Evolutionary conservation across 2,888 invertebrate species (phyloP).

Genomic region (Punctoribates punctum): DNA sequence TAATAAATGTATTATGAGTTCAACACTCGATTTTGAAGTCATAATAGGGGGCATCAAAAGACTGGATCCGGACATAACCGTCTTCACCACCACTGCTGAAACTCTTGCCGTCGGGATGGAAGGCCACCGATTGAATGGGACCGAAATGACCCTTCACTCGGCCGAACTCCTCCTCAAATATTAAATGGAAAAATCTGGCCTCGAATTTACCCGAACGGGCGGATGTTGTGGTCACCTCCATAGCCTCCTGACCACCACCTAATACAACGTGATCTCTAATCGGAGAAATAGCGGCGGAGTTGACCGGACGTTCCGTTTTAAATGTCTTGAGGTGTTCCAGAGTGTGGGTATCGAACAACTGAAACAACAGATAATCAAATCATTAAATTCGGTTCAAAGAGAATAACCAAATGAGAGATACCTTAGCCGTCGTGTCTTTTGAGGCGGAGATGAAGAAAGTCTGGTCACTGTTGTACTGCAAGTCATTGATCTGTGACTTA

Average conservation of each 20-base stretch:
- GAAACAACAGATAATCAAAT: constrained; percentile 51
- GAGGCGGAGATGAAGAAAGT: constrained; percentile 97
- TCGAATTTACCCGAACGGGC: constrained; percentile 95
- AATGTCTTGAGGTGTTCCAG: constrained; percentile 86
- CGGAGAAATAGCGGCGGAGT: constrained; percentile 95
- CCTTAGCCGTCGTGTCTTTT: constrained; percentile 90
- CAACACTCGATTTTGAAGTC: constrained; percentile 86
- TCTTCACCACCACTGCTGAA: constrained; percentile 98
- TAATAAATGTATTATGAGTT: neutral
- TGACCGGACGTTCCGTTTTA: constrained; percentile 95
- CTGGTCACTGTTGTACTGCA: constrained; percentile 88
- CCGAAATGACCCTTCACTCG: constrained; percentile 99
- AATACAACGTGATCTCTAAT: constrained; percentile 91
- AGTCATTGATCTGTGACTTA: constrained; percentile 82
- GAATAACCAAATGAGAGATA: constrained; percentile 47
- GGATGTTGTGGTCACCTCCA: constrained; percentile 95
- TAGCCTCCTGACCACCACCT: constrained; percentile 99
- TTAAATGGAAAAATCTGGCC: constrained; percentile 84
- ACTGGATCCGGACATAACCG: constrained; percentile 92
- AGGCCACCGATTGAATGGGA: constrained; percentile 96
- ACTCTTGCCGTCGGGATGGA: constrained; percentile 95
- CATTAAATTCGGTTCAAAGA: neutral
- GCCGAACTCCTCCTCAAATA: constrained; percentile 95
- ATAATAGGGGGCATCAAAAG: constrained; percentile 92
- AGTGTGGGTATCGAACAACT: constrained; percentile 78